Percentiles rank a stretch among this genome's conserved stretches.
phyloP scores from a whole-genome alignment of 2,888 invertebrate species.

The Drosophila kokeensis region DNA sequence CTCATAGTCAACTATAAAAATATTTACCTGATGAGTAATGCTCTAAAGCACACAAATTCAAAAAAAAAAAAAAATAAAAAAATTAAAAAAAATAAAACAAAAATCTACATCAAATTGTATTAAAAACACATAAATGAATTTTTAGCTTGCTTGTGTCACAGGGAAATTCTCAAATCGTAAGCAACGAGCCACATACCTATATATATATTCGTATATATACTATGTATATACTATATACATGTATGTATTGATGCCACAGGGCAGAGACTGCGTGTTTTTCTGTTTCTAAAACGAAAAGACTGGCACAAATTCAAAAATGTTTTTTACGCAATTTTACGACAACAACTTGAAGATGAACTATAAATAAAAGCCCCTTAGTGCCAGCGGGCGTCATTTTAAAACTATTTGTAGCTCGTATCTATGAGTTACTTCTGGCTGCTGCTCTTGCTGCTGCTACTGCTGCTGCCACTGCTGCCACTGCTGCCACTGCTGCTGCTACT shows the following conservation, averaged over 20 bases:
- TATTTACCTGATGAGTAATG: background rate
- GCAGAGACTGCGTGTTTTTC: slow-evolving; percentile 36
- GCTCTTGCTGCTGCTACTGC: background rate
- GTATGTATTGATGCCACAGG: slow-evolving; percentile 30
- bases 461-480: background rate
- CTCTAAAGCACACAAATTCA: background rate
- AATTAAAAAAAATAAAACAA: background rate
- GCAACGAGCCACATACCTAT: background rate
- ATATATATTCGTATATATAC: slow-evolving; percentile 22
- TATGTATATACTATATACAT: slow-evolving; percentile 13
- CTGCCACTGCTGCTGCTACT: no score
- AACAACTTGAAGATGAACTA: slow-evolving; percentile 75
- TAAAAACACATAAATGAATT: slow-evolving; percentile 77
- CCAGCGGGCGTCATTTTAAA: slow-evolving; percentile 27
- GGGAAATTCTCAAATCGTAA: slow-evolving; percentile 50
- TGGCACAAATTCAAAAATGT: slow-evolving; percentile 79
- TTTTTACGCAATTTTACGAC: slow-evolving; percentile 81
- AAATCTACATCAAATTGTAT: slow-evolving; percentile 66
- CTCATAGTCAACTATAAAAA: background rate
- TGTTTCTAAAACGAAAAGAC: slow-evolving; percentile 61
- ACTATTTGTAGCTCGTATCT: slow-evolving; percentile 65
- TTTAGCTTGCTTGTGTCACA: slow-evolving; percentile 47
- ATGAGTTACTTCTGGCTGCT: slow-evolving; percentile 52
- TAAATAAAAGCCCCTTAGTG: slow-evolving; percentile 72
- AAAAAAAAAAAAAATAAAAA: background rate